Percentiles rank a stretch among this genome's conserved stretches.
phyloP scores from a whole-genome alignment of 2,888 invertebrate species.

The Pachycephus smyrnensis region DNA sequence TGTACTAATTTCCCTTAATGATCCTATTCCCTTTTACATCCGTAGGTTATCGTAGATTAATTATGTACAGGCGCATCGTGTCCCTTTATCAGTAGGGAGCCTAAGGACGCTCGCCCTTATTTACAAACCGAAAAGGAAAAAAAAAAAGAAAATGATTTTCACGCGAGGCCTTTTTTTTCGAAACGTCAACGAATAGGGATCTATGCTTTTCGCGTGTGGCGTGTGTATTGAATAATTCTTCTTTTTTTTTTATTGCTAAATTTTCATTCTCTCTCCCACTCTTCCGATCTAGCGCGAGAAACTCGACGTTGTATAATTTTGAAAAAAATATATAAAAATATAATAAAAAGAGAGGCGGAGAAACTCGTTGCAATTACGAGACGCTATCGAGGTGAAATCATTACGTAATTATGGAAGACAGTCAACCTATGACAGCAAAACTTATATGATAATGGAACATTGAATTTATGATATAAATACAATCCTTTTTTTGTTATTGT shows the following conservation, averaged over 20 bases:
- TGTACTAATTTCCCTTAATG: background rate
- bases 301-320: background rate
- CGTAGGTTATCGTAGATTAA: background rate
- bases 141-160: background rate
- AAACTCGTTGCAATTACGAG: background rate
- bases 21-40: background rate
- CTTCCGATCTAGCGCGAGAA: background rate
- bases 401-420: background rate
- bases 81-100: background rate
- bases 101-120: background rate
- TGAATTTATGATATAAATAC: background rate
- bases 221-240: background rate
- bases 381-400: background rate
- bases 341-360: background rate
- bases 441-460: background rate
- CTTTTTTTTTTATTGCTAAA: background rate
- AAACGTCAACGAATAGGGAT: background rate
- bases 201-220: background rate
- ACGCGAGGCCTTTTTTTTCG: background rate
- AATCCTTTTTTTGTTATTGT: background rate
- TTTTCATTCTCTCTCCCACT: background rate
- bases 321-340: background rate
- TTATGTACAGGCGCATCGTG: background rate
- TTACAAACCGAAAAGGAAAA: background rate
- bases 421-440: background rate